Base-by-base conservation (phyloP, 2,888 invertebrate species). In the Aplocera efformata region DNA sequence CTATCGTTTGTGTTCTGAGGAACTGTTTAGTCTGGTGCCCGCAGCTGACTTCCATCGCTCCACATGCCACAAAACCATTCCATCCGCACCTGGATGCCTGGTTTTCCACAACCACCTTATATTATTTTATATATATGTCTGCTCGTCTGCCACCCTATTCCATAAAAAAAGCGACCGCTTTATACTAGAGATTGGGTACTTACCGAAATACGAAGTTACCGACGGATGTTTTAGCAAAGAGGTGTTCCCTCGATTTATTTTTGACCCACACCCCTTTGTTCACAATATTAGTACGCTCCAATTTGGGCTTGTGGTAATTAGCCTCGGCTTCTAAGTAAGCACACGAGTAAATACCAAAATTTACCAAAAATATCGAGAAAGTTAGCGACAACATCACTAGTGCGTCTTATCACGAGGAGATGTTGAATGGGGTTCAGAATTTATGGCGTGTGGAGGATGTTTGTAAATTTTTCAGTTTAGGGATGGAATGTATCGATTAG, bases 241-340 rank as follows among this genome's bases (percentile, higher is more conserved):
- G 7, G 9, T 36, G 40, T 1, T 26, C 32, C 1, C n/a, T 25
- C 0, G 11, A 27, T 1, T 60, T 62, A 40, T 54, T 64, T 0
- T 63, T 58, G 0, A 72, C 43, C 85, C 84, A 85, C 0, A 81
- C 51, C 0, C 80, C 76, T 53, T 80, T 83, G 29, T 81, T 85
- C 0, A 85, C 50, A 0, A 79, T 56, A 26, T 77, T 85, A 34
- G 74, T 80, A n/a, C 71, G 55, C 7, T 84, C 80, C 7, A 72
- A 36, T 23, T 60, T 71, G 0, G 74, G 69, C 8, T 63, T 76
- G 0, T 56, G 42, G 31, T 49, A 69, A 25, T 67, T 69, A 0
- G 51, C 10, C 36, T 72, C 68, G 0, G 56, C 58, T 5, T 61
- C 56, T 13, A 78, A 46, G 28, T 48, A 70, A 1, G 50, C 48